These are phyloP conservation scores for Echiichthys vipera DNA, from an alignment of 2,797 vertebrate species.

Conservation along the genomic window DNA sequence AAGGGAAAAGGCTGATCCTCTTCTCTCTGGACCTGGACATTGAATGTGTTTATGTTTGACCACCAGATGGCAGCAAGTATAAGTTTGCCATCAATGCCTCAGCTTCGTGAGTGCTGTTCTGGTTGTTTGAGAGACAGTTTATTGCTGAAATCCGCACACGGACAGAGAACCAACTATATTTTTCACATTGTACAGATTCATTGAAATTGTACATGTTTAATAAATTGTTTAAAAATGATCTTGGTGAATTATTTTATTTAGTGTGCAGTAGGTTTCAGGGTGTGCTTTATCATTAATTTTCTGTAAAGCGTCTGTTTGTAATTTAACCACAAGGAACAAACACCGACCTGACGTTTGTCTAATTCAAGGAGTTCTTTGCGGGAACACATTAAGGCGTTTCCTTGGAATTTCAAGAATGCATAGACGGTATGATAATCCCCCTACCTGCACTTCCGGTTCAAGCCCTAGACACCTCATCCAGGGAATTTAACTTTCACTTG, in stretches of 20 bases:
- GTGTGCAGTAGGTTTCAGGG: not conserved
- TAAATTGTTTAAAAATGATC: slow-evolving; percentile 16
- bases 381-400: not conserved
- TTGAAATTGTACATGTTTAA: slow-evolving; percentile 24
- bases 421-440: not conserved
- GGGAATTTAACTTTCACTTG: not conserved
- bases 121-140: not conserved
- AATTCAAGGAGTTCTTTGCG: not conserved
- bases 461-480: not conserved
- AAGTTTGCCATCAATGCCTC: not conserved
- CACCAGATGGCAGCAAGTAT: slow-evolving; percentile 42
- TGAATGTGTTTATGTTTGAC: slow-evolving; percentile 1
- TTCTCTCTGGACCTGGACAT: slow-evolving; percentile 9
- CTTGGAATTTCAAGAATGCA: slow-evolving; percentile 2
- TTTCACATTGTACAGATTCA: slow-evolving; percentile 30
- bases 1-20: slow-evolving; percentile 75
- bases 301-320: not conserved
- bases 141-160: slow-evolving; percentile 48
- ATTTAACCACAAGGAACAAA: not conserved
- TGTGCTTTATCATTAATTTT: not conserved
- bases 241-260: not conserved
- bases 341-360: not conserved
- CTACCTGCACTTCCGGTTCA: not conserved
- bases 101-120: not conserved
- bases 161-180: slow-evolving; percentile 13